Evolutionary conservation across 1,140 invertebrate species (phyloP).

Genomic region (Drosophila nasuta): DNA sequence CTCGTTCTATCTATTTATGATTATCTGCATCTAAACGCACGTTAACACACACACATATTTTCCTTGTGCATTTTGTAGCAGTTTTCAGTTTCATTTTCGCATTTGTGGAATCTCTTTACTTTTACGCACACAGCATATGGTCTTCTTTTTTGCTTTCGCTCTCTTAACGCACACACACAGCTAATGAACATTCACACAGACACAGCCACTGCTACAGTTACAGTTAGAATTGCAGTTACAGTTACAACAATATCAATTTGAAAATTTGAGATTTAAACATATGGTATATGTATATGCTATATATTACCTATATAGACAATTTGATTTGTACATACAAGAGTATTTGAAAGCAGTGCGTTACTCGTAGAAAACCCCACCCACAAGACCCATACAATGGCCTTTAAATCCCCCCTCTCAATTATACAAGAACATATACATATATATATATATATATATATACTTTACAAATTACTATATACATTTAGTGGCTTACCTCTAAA

Average conservation of each 20-base stretch:
- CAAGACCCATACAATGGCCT: conserved; percentile 36
- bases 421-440: conserved; percentile 17
- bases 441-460: conserved; percentile 14
- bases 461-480: background rate
- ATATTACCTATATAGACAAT: conserved; percentile 14
- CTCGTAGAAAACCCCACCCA: conserved; percentile 20
- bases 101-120: background rate
- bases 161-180: conserved; percentile 3
- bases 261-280: background rate
- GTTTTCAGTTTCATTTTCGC: background rate
- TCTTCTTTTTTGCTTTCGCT: background rate
- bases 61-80: conserved; percentile 12
- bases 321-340: conserved; percentile 31
- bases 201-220: background rate
- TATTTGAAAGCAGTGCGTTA: conserved; percentile 24
- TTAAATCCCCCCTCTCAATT: conserved; percentile 9
- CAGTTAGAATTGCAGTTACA: conserved; percentile 4
- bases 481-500: conserved; percentile 21
- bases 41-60: conserved; percentile 37
- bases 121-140: background rate
- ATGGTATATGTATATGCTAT: conserved; percentile 6
- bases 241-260: conserved; percentile 11
- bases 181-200: background rate
- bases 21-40: conserved; percentile 8
- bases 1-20: background rate